These are phyloP conservation scores for Cynocephalus volans DNA, from an alignment of 2,113 vertebrate genomes.

Conservation along the genomic window DNA sequence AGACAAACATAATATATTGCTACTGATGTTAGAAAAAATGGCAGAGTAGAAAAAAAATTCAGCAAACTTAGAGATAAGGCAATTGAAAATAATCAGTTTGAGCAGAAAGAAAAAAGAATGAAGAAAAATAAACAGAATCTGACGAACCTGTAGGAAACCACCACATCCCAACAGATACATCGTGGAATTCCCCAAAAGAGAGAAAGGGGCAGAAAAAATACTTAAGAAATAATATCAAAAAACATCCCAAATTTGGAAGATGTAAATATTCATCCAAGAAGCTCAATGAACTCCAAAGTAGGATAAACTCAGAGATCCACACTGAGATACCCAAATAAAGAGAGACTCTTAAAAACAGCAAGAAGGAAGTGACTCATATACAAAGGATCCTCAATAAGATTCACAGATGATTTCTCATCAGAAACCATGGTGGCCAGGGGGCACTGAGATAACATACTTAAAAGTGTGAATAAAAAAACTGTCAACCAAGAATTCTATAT, in stretches of 20 bases:
- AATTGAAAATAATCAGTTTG: not conserved
- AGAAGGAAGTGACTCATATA: not conserved
- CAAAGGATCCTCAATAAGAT: not conserved
- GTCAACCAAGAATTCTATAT: not conserved
- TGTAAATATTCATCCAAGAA: not conserved
- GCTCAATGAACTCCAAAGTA: not conserved
- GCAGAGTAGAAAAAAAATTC: not conserved
- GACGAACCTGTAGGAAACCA: not conserved
- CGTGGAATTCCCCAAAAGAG: not conserved
- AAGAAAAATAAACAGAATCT: not conserved
- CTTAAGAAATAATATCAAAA: not conserved
- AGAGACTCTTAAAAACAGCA: not conserved
- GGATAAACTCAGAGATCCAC: not conserved
- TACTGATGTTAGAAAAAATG: not conserved
- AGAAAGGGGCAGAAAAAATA: not conserved
- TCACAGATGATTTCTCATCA: not conserved
- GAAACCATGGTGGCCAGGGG: not conserved
- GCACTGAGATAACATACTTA: not conserved
- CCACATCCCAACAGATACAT: not conserved
- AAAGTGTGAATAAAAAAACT: not conserved
- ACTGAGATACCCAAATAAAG: not conserved
- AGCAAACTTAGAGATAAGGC: not conserved
- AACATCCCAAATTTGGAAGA: not conserved
- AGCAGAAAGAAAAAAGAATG: not conserved
- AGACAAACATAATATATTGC: not conserved